Conservation (phyloP, 2,888 invertebrate genomes). For the Tetrapedia diversipes region DNA sequence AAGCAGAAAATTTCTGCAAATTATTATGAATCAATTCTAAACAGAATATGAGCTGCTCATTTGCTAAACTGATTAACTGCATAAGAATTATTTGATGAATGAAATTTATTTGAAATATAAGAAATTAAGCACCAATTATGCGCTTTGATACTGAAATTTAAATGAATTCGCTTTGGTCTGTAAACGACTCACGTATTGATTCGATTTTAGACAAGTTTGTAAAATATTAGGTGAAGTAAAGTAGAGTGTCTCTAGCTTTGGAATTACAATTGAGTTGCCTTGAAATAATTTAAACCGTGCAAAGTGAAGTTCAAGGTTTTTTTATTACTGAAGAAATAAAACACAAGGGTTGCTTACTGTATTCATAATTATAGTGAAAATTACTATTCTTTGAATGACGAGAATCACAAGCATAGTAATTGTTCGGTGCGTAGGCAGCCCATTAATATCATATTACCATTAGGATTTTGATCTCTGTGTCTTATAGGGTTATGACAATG, state of each 20-base stretch:
- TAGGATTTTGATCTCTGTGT: conserved; percentile 60
- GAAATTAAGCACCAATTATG: too few species aligned
- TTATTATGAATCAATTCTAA: too few species aligned
- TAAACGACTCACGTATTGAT: too few species aligned
- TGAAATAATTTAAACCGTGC: conserved; percentile 33
- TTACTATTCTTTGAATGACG: conserved; percentile 64
- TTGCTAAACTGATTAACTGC: too few species aligned
- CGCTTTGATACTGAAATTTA: too few species aligned
- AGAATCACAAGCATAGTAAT: conserved; percentile 70
- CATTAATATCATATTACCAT: conserved; percentile 73
- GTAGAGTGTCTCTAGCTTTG: conserved; percentile 20
- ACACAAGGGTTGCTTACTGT: conserved; percentile 14
- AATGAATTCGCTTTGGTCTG: too few species aligned
- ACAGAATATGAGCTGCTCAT: too few species aligned
- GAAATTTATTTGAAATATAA: too few species aligned
- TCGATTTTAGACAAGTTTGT: neutral
- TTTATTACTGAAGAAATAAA: conserved; percentile 30
- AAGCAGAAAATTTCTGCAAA: too few species aligned
- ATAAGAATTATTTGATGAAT: too few species aligned
- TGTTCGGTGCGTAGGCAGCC: conserved; percentile 76
- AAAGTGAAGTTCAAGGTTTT: conserved; percentile 40
- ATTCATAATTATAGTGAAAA: conserved; percentile 39
- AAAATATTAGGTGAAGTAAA: neutral
- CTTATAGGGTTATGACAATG: conserved; percentile 43
- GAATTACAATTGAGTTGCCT: conserved; percentile 29